Conservation (phyloP, 2,113 vertebrate species). For the Ahaetulla prasina region DNA sequence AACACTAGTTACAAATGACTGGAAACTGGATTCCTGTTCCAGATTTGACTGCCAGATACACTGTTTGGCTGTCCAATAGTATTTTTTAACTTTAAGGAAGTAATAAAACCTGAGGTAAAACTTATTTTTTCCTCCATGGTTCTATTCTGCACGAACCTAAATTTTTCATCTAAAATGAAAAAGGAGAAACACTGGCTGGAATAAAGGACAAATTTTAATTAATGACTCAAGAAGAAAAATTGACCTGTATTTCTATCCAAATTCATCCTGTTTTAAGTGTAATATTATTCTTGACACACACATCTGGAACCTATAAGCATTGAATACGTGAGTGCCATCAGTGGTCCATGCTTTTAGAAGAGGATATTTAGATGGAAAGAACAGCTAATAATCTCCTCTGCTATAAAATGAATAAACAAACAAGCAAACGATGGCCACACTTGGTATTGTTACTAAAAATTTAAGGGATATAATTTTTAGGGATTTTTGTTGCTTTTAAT, state of each 20-base stretch:
- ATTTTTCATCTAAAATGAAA: background rate
- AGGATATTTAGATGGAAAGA: background rate
- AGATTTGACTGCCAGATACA: background rate
- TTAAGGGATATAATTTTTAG: background rate
- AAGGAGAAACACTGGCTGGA: background rate
- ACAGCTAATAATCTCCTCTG: background rate
- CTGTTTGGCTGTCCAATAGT: background rate
- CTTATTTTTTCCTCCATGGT: background rate
- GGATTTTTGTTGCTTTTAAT: background rate
- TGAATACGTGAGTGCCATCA: background rate
- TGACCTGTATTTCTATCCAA: background rate
- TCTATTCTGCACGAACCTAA: background rate
- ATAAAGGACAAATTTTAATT: background rate
- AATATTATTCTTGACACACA: background rate
- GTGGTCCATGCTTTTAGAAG: background rate
- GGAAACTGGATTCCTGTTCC: background rate
- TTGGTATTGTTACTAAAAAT: background rate
- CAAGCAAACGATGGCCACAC: background rate
- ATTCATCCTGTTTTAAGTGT: background rate
- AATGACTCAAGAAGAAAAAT: background rate
- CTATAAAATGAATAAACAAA: background rate
- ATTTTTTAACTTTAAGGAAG: background rate
- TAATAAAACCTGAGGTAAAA: background rate
- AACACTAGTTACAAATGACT: background rate
- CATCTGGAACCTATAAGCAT: background rate